These are phyloP conservation scores for Synanthedon vespiformis DNA, from an alignment of 2,888 invertebrate genomes.

Conservation along the genomic window DNA sequence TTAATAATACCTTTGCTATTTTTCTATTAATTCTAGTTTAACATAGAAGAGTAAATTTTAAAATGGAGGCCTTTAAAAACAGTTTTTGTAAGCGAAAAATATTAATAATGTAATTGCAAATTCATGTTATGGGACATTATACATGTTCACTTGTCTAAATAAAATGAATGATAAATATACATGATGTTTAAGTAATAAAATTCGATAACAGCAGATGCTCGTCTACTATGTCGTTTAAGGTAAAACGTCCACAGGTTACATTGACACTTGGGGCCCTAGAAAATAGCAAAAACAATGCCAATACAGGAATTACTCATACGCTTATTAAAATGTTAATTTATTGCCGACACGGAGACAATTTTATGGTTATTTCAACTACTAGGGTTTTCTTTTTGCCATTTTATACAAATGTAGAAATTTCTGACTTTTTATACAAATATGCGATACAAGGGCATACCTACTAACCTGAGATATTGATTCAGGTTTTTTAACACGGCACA, in stretches of 20 bases:
- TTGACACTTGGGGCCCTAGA: slow-evolving; percentile 35
- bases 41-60: no score
- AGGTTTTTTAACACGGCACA: slow-evolving; percentile 1
- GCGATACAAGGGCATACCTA: background rate
- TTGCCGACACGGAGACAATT: slow-evolving; percentile 49
- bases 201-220: slow-evolving; percentile 65
- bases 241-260: slow-evolving; percentile 37
- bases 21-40: no score
- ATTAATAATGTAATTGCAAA: background rate
- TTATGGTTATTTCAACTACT: slow-evolving; percentile 37
- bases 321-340: slow-evolving; percentile 68
- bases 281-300: slow-evolving; percentile 48
- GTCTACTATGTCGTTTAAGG: slow-evolving; percentile 41
- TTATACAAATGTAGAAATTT: background rate
- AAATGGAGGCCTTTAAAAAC: no score
- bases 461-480: background rate
- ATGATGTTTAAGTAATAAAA: slow-evolving; percentile 61
- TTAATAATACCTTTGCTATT: no score
- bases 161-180: slow-evolving; percentile 56
- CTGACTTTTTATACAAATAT: background rate
- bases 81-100: background rate
- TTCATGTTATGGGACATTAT: slow-evolving; percentile 8
- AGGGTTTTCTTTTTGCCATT: slow-evolving; percentile 22
- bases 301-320: slow-evolving; percentile 63
- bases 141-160: slow-evolving; percentile 37